A percentile compares a stretch with the other conserved stretches of the same genome.
These are phyloP conservation scores for Cyprinus carpio DNA, from an alignment of 2,113 vertebrate genomes.

Conservation along the genomic window DNA sequence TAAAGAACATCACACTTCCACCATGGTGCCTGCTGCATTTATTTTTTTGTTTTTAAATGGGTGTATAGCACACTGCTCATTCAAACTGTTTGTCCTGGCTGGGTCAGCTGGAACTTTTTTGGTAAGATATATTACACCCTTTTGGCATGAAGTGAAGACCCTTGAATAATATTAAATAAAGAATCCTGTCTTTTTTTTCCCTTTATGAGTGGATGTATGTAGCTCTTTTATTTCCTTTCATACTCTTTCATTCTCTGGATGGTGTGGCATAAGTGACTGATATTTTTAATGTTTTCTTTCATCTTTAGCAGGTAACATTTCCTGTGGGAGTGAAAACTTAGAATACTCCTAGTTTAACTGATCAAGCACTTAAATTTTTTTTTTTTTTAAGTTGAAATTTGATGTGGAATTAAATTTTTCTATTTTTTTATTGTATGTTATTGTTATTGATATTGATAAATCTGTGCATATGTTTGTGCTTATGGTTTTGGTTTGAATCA, in stretches of 20 bases:
- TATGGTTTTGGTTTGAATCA: background rate
- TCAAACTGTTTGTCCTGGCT: background rate
- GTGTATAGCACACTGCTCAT: background rate
- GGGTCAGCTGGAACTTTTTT: background rate
- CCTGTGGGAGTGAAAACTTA: background rate
- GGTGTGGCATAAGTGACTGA: background rate
- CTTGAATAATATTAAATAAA: background rate
- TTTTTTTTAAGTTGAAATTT: background rate
- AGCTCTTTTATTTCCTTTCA: no score
- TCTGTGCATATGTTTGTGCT: background rate
- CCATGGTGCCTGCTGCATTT: constrained; percentile 33
- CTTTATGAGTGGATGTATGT: background rate
- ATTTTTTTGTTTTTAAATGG: background rate
- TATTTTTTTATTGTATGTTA: background rate
- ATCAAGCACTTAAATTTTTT: background rate
- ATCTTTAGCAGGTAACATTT: background rate
- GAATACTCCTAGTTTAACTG: background rate
- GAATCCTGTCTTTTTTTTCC: background rate
- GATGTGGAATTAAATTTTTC: background rate
- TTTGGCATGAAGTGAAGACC: background rate
- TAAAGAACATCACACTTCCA: constrained; percentile 11
- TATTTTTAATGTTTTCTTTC: background rate
- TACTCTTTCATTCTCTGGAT: background rate
- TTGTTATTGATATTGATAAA: background rate
- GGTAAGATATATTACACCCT: background rate